phyloP scores from a whole-genome alignment of 1,140 invertebrate species.

The Galendromus occidentalis region DNA sequence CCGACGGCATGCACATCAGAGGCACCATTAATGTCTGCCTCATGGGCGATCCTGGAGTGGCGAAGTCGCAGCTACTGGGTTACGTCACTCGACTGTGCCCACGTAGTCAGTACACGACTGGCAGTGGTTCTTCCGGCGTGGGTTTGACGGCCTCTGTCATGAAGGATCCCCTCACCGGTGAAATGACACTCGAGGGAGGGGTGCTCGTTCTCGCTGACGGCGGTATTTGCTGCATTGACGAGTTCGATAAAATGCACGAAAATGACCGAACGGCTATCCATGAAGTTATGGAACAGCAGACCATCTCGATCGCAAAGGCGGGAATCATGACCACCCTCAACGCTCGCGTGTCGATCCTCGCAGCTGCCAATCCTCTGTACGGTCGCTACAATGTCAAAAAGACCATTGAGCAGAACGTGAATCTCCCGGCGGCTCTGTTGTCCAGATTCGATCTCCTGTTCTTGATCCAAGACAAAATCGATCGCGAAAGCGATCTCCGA shows the following conservation, averaged over 20 bases:
- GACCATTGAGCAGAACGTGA: slow-evolving; percentile 89
- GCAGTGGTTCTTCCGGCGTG: slow-evolving; percentile 87
- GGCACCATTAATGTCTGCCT: slow-evolving; percentile 92
- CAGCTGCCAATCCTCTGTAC: slow-evolving; percentile 95
- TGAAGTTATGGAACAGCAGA: slow-evolving; percentile 99
- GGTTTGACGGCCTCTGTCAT: slow-evolving; percentile 93
- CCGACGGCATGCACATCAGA: slow-evolving; percentile 43
- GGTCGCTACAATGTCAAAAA: slow-evolving; percentile 90
- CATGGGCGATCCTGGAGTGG: slow-evolving; percentile 99
- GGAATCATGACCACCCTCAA: slow-evolving; percentile 96
- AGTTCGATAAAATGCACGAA: slow-evolving; percentile 99
- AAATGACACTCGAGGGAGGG: slow-evolving; percentile 93
- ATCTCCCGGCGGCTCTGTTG: slow-evolving; percentile 86
- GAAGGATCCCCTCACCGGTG: slow-evolving; percentile 89
- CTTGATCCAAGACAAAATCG: slow-evolving; percentile 85
- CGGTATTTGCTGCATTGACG: slow-evolving; percentile 95
- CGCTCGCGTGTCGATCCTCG: slow-evolving; percentile 87
- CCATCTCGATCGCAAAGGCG: slow-evolving; percentile 97
- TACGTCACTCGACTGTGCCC: slow-evolving; percentile 85
- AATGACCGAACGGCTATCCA: slow-evolving; percentile 88
- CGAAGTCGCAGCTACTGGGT: slow-evolving; percentile 86
- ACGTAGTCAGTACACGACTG: slow-evolving; percentile 87
- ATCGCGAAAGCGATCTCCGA: slow-evolving; percentile 76
- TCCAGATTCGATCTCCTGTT: slow-evolving; percentile 95
- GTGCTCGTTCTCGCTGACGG: slow-evolving; percentile 93